Base-by-base conservation (phyloP, 2,113 vertebrate genomes). In the Microtus richardsoni region DNA sequence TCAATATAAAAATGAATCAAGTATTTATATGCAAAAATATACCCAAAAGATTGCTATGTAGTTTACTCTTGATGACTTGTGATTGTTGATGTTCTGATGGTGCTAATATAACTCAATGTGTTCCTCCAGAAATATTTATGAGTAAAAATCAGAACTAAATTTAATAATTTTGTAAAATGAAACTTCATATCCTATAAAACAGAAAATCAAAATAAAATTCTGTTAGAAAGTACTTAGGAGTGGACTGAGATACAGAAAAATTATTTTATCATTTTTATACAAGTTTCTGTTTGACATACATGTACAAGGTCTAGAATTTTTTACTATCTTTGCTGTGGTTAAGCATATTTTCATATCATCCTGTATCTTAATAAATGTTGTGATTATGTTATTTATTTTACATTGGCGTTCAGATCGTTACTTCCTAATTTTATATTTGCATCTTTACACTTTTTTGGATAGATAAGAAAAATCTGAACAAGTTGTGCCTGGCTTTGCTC, bases 361-460 rank as follows among this genome's bases (percentile, higher is more conserved):
- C 11, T 33, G 6, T 21, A 9, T n/a, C n/a, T 83, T 28, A 28
- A 60, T 28, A 41, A 60, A 4, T 78, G 19, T 87, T 91, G 7
- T 2, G 6, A 88, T 26, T 62, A 28, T 68, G 26, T 7, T 83
- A 44, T 4, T 88, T 79, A 90, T n/a, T 93, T 93, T 93, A 33
- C 0, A 41, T 73, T 30, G 86, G 88, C 78, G 11, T 68, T 30
- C 89, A 16, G 3, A 85, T 24, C 60, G 85, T 91, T 6, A 60
- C 11, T 79, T 89, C 1, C 30, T 47, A 13, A 36, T 74, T 84
- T 8, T 13, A 26, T 3, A 14, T 36, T 62, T 86, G 60, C 93
- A 64, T 80, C 36, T 54, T 91, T 44, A 68, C 83, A 49, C 9
- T 88, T 93, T 95, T 95, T 95, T 83, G 33, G 84, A 47, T 6